Evolutionary conservation across 2,113 vertebrate genomes (phyloP).

Genomic region (Lepisosteus oculatus): DNA sequence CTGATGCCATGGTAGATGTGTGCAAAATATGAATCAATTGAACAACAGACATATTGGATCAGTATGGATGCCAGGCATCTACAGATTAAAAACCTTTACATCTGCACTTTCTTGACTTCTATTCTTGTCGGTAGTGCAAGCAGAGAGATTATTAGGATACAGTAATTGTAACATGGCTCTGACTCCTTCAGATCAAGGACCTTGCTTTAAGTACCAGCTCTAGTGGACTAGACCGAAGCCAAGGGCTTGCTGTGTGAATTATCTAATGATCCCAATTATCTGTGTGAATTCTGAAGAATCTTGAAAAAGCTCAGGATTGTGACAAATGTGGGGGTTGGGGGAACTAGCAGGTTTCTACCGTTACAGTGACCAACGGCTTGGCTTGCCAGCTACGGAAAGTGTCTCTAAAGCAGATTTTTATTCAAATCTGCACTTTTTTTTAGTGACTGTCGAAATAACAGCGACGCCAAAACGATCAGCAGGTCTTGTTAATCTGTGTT

Average conservation of each 20-base stretch:
- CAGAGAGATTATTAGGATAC: constrained; percentile 4
- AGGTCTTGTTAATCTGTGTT: too few relatives aligned
- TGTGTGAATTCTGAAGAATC: constrained; percentile 8
- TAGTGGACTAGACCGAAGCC: constrained; percentile 10
- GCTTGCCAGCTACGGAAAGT: too few relatives aligned
- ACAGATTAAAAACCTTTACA: constrained; percentile 8
- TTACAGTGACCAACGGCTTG: neutral
- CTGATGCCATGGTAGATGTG: too few relatives aligned
- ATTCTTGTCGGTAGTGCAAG: constrained; percentile 1
- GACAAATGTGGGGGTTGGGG: neutral
- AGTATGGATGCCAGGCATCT: neutral
- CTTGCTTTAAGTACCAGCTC: constrained; percentile 19
- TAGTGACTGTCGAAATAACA: too few relatives aligned
- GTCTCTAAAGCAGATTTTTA: too few relatives aligned
- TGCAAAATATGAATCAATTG: too few relatives aligned
- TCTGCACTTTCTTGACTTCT: constrained; percentile 8
- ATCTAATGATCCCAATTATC: constrained; percentile 24
- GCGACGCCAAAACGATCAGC: too few relatives aligned
- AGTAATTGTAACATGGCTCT: constrained; percentile 9
- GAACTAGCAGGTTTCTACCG: neutral
- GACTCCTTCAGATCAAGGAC: constrained; percentile 23
- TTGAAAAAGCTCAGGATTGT: neutral
- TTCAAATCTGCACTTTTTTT: too few relatives aligned
- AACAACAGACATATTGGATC: neutral
- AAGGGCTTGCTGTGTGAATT: constrained; percentile 14